Base-by-base conservation (phyloP, 2,113 vertebrate genomes). In the Anthoscopus minutus region DNA sequence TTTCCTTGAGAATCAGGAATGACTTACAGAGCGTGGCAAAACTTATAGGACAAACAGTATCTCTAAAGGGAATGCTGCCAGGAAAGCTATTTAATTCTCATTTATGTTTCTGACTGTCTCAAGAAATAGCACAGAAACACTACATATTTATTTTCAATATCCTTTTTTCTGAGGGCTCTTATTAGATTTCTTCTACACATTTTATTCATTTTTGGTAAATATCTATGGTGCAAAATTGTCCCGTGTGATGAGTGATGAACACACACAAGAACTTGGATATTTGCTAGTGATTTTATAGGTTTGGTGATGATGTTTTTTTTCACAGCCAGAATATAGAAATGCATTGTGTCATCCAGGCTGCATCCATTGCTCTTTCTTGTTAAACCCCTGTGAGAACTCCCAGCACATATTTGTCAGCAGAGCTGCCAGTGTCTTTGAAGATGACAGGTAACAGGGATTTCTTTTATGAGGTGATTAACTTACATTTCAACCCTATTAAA, bases 401-500 rank as follows among this genome's bases (percentile, higher is more conserved):
- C 1, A 1, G 74, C 11, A 6, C 31, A 0, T 28, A 70, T 70
- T 88, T 88, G 24, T 73, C 85, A 91, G 62, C 62, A 77, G 77
- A 91, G 73, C 66, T 89, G 62, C 40, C 44, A 17, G 11, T 35
- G 69, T 82, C 62, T 81, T 65, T 88, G 67, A 92, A 91, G 58
- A 80, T 50, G 47, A 51, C 38, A 76, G 60, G 72, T 79, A 82
- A 53, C 13, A 38, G 24, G 35, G 35, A 79, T 89, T 82, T 85
- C 27, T 94, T 95, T 81, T 58, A 28, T 35, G 58, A 89, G 15
- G 33, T 82, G 81, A 77, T 91, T 91, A 91, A 91, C 50, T 38
- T 61, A 81, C 38, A 66, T 92, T 87, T 91, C 87, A 94, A 54
- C 73, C 21, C 33, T 51, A 16, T 86, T 81, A 93, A 95, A 87